Evolutionary conservation across 2,888 invertebrate species (phyloP), one percentile per base, ranked within the genome.

Genomic region (Lamproptera curius): DNA sequence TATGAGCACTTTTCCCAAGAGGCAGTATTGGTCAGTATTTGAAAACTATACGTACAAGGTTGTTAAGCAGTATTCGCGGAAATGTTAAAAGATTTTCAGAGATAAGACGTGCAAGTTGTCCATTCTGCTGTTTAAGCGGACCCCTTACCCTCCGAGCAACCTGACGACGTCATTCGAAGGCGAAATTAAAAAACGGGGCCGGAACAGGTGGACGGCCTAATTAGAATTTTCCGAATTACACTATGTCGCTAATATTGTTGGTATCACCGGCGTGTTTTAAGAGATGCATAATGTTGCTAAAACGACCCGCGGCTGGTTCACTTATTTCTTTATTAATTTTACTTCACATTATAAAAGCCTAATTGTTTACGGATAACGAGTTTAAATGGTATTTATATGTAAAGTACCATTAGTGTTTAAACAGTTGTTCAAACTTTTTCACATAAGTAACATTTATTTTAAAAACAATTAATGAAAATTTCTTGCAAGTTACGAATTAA

Each of bases 221-320:
- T 84, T 85, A 86, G 79, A 85, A 78, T 85, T 81, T 84, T 80
- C 73, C 72, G 77, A 83, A 86, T 85, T 75, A 78, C 72, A 77
- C 67, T 70, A 71, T 65, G 68, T 63, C 61, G 63, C 54, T 50
- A 55, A 63, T 62, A 62, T 70, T 67, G 66, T 67, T 67, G 55
- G 61, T 58, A 61, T 59, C 58, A 53, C 60, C 53, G 51, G 54
- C 56, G 63, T 61, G 65, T 69, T 65, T 70, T 70, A 50, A 36
- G 47, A 47, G 41, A 52, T 44, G 35, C 52, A 51, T 51, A 54
- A 54, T 50, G n/a, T n/a, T n/a, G n/a, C n/a, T n/a, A n/a, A n/a
- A n/a, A n/a, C n/a, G 20, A 20, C 20, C 20, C 20, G 6, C n/a
- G n/a, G n/a, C n/a, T n/a, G n/a, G n/a, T n/a, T n/a, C n/a, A n/a